These are phyloP conservation scores for Cryptocephalus primarius DNA, from an alignment of 2,888 invertebrate species.

Conservation along the genomic window DNA sequence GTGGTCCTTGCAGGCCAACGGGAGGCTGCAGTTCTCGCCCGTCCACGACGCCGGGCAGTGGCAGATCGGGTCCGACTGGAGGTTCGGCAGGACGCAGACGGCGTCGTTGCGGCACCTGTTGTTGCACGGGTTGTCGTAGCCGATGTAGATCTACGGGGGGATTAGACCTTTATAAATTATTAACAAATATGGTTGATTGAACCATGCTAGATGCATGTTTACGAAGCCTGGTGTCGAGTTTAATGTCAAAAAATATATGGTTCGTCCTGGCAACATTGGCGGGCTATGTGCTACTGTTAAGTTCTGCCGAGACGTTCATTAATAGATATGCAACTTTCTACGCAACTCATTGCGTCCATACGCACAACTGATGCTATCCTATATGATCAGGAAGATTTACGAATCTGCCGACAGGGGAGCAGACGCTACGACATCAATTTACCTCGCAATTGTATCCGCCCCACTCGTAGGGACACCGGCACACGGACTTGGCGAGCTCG, in stretches of 20 bases:
- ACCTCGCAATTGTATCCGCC: conserved; percentile 44
- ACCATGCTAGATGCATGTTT: too few species aligned
- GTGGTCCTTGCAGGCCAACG: conserved; percentile 36
- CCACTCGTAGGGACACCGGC: conserved; percentile 45
- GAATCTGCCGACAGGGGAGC: too few species aligned
- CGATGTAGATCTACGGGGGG: conserved; percentile 38
- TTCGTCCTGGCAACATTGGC: too few species aligned
- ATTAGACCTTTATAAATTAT: neutral
- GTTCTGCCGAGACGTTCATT: too few species aligned
- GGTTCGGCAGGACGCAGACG: conserved; percentile 45
- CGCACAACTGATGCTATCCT: too few species aligned
- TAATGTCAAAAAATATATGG: too few species aligned
- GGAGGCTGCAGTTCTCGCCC: conserved; percentile 44
- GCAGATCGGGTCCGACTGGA: conserved; percentile 41
- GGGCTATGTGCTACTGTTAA: too few species aligned
- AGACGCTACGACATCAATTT: too few species aligned
- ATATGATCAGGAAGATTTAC: too few species aligned
- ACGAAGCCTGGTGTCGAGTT: too few species aligned
- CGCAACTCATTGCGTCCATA: too few species aligned
- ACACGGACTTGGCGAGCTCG: conserved; percentile 40
- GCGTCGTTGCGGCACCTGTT: conserved; percentile 47
- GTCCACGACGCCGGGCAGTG: conserved; percentile 47
- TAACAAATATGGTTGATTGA: neutral
- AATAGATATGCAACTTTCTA: too few species aligned
- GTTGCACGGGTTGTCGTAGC: conserved; percentile 48